Percentiles rank a stretch among this genome's conserved stretches.
Conservation (phyloP, 64 coral and sea anemone species). For the Hydrozoanthus tunicans region DNA sequence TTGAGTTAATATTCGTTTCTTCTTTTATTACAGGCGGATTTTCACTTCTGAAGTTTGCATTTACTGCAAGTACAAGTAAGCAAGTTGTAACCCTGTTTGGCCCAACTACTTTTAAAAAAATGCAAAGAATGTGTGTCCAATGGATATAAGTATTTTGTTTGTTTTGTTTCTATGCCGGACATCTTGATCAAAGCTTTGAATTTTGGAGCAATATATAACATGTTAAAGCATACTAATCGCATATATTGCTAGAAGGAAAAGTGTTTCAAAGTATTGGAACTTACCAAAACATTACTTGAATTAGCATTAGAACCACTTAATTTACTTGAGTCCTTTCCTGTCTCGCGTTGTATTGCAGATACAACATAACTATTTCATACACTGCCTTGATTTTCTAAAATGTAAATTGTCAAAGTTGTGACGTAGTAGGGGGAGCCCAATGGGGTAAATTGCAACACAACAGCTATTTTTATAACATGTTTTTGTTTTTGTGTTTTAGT, state of each 20-base stretch:
- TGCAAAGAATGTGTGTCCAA: neutral
- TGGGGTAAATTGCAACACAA: too few species aligned
- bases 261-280: neutral
- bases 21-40: too few species aligned
- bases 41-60: too few species aligned
- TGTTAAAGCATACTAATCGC: conserved; percentile 10
- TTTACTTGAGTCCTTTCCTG: conserved; percentile 2
- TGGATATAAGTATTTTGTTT: conserved; percentile 3
- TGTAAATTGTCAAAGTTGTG: too few species aligned
- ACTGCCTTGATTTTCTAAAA: too few species aligned
- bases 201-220: neutral
- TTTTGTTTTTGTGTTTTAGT: too few species aligned
- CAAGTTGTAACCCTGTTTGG: neutral
- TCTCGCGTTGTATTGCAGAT: neutral
- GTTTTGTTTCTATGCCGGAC: neutral
- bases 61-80: too few species aligned
- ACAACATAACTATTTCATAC: too few species aligned
- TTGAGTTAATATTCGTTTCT: too few species aligned
- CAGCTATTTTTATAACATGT: too few species aligned
- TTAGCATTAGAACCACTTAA: conserved; percentile 10
- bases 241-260: conserved; percentile 4
- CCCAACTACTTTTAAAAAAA: conserved; percentile 14
- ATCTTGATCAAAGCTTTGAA: conserved; percentile 6
- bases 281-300: conserved; percentile 11
- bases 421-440: too few species aligned